Evolutionary conservation across 2,888 invertebrate genomes (phyloP), one percentile per base, ranked within the genome.

Genomic region (Sclerodermus sp.): DNA sequence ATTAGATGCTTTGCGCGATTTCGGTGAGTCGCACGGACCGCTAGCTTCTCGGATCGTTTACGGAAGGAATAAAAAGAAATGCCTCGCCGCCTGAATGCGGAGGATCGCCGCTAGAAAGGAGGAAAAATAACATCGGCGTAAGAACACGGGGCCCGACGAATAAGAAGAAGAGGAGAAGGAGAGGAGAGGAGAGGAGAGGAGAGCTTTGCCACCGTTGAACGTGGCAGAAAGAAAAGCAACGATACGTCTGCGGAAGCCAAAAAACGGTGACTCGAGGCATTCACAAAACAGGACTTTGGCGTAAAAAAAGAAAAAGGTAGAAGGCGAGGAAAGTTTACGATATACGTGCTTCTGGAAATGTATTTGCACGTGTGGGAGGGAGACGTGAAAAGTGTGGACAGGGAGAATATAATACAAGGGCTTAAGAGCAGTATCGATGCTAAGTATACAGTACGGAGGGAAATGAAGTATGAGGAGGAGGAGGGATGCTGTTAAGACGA

Each of bases 31-130:
- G 50, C 45, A 30, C 51, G 18, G 44, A 29, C 31, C 50, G 50
- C 50, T 51, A 53, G 60, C 55, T 47, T 45, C 53, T 41, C 44
- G 54, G 45, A 60, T 60, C 55, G 60, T 57, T 55, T 53, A 55
- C 41, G 59, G 47, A 52, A 45, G 31, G 42, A 42, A 18, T 36
- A 23, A 44, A 36, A 37, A 44, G 23, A 23, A 23, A 5, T 23
- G 23, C 4, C 23, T 23, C 4, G 23, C 23, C 8, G 23, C 23
- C 8, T 8, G 23, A 23, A 23, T 23, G 23, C 23, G 46, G 47
- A 51, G 42, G 48, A 61, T 43, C 46, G 48, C 47, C 52, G 47
- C 34, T 63, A 49, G 57, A 53, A 62, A 63, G 53, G 56, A 53
- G 47, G 37, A 42, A 38, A 17, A 37, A 39, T 14, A 34, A 31